These are phyloP conservation scores for Neolamprologus brichardi DNA, from an alignment of 2,113 vertebrate genomes.

Conservation along the genomic window DNA sequence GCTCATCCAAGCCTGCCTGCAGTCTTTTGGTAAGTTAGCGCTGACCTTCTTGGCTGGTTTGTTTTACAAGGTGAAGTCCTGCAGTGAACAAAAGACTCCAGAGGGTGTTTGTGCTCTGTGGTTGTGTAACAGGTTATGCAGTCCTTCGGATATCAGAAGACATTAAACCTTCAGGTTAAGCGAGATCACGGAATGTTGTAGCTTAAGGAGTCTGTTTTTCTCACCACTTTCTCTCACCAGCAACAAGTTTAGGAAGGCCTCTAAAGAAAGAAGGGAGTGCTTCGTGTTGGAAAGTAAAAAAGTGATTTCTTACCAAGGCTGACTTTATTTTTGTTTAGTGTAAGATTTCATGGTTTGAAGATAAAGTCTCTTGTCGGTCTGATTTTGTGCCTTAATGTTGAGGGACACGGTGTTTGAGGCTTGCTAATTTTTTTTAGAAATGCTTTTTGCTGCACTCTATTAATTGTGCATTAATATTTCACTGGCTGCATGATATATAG, in stretches of 20 bases:
- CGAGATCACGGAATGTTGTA: neutral
- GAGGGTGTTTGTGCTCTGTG: neutral
- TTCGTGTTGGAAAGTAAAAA: neutral
- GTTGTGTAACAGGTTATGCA: neutral
- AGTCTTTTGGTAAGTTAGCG: conserved; percentile 83
- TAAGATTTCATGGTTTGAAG: neutral
- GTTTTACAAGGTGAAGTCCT: neutral
- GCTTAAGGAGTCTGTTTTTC: neutral
- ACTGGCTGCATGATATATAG: neutral
- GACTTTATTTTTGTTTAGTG: neutral
- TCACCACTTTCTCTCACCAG: neutral
- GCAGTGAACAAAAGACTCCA: neutral
- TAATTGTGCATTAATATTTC: neutral
- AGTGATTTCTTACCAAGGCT: neutral
- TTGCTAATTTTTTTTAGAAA: neutral
- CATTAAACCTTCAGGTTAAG: neutral
- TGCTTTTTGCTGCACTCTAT: neutral
- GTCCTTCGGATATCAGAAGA: neutral
- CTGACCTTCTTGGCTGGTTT: neutral
- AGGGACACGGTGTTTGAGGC: neutral
- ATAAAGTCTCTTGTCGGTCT: neutral
- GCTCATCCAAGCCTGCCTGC: conserved; percentile 88
- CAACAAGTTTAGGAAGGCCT: conserved; percentile 3
- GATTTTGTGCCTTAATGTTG: neutral
- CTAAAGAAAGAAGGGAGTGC: neutral